A percentile compares a stretch with the other conserved stretches of the same genome.
phyloP scores from a whole-genome alignment of 1,140 invertebrate genomes.

The Eumaeus atala region DNA sequence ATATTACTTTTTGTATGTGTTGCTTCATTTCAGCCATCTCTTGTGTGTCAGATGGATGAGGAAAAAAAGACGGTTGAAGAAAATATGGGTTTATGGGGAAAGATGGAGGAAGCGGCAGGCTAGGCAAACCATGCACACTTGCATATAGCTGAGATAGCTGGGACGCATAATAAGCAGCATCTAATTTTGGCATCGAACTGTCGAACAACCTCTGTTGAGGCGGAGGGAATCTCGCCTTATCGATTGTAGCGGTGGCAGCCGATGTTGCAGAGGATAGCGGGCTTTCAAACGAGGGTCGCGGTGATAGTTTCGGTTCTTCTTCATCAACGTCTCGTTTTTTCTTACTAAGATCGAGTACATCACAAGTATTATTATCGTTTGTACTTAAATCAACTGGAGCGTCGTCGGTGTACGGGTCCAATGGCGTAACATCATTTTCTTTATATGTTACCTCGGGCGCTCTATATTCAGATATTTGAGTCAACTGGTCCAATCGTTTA shows the following conservation, averaged over 20 bases:
- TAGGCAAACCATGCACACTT: slow-evolving; percentile 61
- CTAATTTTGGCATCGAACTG: slow-evolving; percentile 70
- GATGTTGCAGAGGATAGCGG: slow-evolving; percentile 37
- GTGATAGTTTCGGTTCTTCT: slow-evolving; percentile 50
- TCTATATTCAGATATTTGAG: slow-evolving; percentile 70
- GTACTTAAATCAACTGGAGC: slow-evolving; percentile 85
- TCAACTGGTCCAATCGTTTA: slow-evolving; percentile 77
- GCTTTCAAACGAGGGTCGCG: slow-evolving; percentile 60
- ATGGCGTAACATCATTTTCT: slow-evolving; percentile 41
- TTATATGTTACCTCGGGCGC: slow-evolving; percentile 59
- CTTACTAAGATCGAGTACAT: slow-evolving; percentile 91
- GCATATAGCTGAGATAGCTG: slow-evolving; percentile 76
- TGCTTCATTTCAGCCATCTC: slow-evolving; percentile 79
- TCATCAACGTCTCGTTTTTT: slow-evolving; percentile 77
- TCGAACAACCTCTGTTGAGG: slow-evolving; percentile 78
- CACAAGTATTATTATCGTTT: slow-evolving; percentile 70
- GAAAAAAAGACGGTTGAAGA: slow-evolving; percentile 76
- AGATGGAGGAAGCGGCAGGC: slow-evolving; percentile 73
- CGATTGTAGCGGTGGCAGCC: slow-evolving; percentile 46
- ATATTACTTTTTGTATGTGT: slow-evolving; percentile 78
- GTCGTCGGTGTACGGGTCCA: slow-evolving; percentile 68
- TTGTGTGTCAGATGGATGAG: slow-evolving; percentile 74
- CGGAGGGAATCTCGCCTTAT: slow-evolving; percentile 73
- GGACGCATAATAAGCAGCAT: slow-evolving; percentile 74
- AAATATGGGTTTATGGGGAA: slow-evolving; percentile 76